Base-by-base conservation (phyloP, 2,113 vertebrate genomes). In the Oryzias celebensis region DNA sequence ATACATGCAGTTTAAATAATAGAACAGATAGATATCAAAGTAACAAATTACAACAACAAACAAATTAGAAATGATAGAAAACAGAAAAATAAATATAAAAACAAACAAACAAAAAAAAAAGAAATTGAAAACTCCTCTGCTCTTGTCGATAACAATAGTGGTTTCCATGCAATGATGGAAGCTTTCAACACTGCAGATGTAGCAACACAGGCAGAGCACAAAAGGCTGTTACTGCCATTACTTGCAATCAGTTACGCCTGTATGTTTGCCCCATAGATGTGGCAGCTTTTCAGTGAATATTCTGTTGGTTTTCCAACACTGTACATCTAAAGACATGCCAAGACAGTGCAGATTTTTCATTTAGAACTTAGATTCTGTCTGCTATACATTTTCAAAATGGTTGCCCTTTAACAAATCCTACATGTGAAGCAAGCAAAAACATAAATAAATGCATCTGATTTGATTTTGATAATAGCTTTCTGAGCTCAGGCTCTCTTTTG, bases 221-320 rank as follows among this genome's bases (percentile, higher is more conserved):
- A 58, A 57, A 15, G 44, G 4, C 49, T 57, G 56, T 47, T 24
- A 26, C 55, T 18, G 52, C 68, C 52, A 73, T 83, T 80, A 65
- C 54, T 55, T 54, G 50, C 67, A 82, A 82, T 78, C 77, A 79
- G 75, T 72, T 57, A 50, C 44, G 67, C 53, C 60, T 57, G 24
- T 51, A 46, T 50, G 26, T 62, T 56, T 67, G 59, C 54, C 49
- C 13, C 62, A 71, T 45, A 72, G 18, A 77, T 70, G 58, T 52
- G 28, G 41, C 56, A 46, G 26, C 53, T 31, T 57, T 73, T 83
- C 31, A 24, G 74, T 54, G 36, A 50, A 13, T 20, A 17, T 77
- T 78, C 22, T 63, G 56, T 64, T 68, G 62, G 55, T 53, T 15
- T 28, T 36, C 36, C 12, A 36, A 36, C 36, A 36, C 36, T 36